These are phyloP conservation scores for Vanessa cardui DNA, from an alignment of 2,888 invertebrate species.

Conservation along the genomic window DNA sequence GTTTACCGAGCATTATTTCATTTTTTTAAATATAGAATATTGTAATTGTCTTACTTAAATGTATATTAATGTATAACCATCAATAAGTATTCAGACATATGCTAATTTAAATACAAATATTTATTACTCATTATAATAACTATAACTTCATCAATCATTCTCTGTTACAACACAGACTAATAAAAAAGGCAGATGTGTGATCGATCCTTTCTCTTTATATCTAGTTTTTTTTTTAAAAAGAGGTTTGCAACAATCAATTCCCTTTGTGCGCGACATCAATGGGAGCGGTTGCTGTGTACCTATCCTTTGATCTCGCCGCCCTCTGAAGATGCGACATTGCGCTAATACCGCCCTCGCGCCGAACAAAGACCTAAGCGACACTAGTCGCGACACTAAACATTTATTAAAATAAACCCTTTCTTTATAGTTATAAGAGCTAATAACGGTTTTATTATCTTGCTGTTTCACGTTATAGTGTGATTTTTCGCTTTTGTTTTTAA, in stretches of 20 bases:
- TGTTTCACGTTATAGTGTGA: conserved; percentile 5
- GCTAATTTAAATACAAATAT: neutral
- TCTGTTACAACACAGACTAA: conserved; percentile 18
- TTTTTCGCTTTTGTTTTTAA: conserved; percentile 11
- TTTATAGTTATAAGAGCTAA: conserved; percentile 17
- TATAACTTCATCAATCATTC: neutral
- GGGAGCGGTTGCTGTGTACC: conserved; percentile 80
- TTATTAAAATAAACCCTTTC: conserved; percentile 25
- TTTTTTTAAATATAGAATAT: too few species aligned
- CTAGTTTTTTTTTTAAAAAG: conserved; percentile 63
- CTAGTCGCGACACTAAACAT: conserved; percentile 35
- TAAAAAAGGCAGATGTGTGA: conserved; percentile 68
- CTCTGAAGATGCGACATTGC: conserved; percentile 80
- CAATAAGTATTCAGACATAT: too few species aligned
- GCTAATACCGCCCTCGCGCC: conserved; percentile 70
- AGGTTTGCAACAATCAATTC: conserved; percentile 82
- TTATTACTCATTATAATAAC: neutral
- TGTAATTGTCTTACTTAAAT: too few species aligned
- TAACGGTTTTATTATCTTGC: conserved; percentile 13
- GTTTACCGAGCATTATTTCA: too few species aligned
- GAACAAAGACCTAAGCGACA: conserved; percentile 62
- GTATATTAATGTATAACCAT: too few species aligned
- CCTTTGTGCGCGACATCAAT: conserved; percentile 82
- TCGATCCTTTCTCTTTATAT: conserved; percentile 62
- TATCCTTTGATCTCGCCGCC: conserved; percentile 82